Conservation (phyloP, 2,888 invertebrate genomes). For the Cephus rjabovi region DNA sequence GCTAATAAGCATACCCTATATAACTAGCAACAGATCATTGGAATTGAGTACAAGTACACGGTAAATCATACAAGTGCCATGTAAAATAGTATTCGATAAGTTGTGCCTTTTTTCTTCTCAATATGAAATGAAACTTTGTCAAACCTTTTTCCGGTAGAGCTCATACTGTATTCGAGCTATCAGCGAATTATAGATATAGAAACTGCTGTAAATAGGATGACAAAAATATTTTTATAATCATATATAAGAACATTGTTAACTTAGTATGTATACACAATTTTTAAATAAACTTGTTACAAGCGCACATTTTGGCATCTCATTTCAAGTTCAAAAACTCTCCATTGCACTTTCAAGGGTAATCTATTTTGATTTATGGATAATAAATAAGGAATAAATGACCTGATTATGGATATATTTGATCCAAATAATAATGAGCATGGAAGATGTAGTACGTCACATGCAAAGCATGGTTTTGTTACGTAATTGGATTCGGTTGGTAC, state of each 20-base stretch:
- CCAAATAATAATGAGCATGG: background rate
- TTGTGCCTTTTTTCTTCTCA: background rate
- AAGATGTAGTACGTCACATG: background rate
- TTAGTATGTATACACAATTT: slow-evolving; percentile 3
- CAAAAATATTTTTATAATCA: background rate
- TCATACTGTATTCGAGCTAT: background rate
- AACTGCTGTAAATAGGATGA: background rate
- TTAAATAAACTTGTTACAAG: slow-evolving; percentile 1
- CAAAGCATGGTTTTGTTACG: background rate
- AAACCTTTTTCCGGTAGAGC: background rate
- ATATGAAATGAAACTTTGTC: background rate
- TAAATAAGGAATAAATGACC: no score
- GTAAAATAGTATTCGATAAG: background rate
- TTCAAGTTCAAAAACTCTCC: background rate
- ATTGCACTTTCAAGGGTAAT: background rate
- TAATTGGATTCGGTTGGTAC: background rate
- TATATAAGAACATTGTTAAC: background rate
- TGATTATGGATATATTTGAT: background rate
- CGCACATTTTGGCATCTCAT: background rate
- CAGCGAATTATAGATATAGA: background rate
- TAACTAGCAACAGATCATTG: background rate
- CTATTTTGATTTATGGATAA: no score
- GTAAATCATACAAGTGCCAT: background rate
- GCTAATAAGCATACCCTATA: background rate
- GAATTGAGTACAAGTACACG: background rate